Evolutionary conservation across 2,888 invertebrate species (phyloP), one percentile per base, ranked within the genome.

Genomic region (Agrotis exclamationis): DNA sequence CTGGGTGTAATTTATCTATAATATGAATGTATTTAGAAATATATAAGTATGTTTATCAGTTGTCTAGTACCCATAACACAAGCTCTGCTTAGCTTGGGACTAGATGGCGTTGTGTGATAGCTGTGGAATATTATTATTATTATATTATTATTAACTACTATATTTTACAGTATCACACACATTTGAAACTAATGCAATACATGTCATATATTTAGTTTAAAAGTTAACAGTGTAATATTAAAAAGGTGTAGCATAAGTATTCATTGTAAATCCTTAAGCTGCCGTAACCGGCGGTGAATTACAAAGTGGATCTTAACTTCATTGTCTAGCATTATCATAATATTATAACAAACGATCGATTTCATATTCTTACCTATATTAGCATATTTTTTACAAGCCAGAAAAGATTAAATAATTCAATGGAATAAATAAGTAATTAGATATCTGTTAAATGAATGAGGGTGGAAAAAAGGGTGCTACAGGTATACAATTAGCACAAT

Each of bases 191-290:
- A 81, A 82, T 85, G 82, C 62, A 81, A 78, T 80, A 82, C 65
- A 82, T 14, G 72, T 51, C 66, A 69, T 79, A 84, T 60, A 72
- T 60, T 72, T 76, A 75, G 68, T 51, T 73, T 76, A 82, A 85
- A 85, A 82, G 69, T 81, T 85, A 86, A 87, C 87, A 87, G 86
- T 87, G 86, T 85, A 82, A 84, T 84, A 83, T 80, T 82, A 75
- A 78, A 39, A 86, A 85, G 74, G 86, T 87, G 87, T 80, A 76
- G 82, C 77, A 70, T 85, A 82, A 44, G 62, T 71, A 70, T 75
- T 79, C 53, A 59, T 79, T 71, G 72, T 76, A 67, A 83, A 79
- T 74, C 63, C 74, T 77, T 62, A 83, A 81, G 85, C 79, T 81
- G 62, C 64, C 77, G 39, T 75, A 53, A 65, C 22, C 53, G 70